These are phyloP conservation scores for Mongoloraphidia duomilia DNA, from an alignment of 2,888 invertebrate species.

Conservation along the genomic window DNA sequence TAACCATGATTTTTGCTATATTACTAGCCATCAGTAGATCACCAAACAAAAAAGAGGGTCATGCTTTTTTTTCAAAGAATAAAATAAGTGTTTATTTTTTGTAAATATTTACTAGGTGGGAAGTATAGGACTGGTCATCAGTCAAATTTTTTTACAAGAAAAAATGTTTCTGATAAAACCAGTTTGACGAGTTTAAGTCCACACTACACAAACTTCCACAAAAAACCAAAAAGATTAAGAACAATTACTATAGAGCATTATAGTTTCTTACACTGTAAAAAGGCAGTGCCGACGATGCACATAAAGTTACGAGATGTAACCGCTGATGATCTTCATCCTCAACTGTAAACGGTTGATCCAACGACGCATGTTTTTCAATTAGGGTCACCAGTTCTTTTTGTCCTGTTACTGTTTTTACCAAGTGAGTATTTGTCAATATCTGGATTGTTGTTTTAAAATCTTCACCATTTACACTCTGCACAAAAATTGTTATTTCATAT, in stretches of 20 bases:
- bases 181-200: too few species aligned
- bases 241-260: background rate
- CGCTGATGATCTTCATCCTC: slow-evolving; percentile 33
- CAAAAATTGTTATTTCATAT: background rate
- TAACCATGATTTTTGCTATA: too few species aligned
- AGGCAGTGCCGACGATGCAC: slow-evolving; percentile 51
- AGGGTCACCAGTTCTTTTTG: slow-evolving; percentile 79
- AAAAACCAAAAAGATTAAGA: too few species aligned
- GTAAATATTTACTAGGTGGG: too few species aligned
- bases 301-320: slow-evolving; percentile 1
- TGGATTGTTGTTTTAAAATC: slow-evolving; percentile 86
- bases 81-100: too few species aligned
- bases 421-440: slow-evolving; percentile 64
- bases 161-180: too few species aligned
- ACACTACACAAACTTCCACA: too few species aligned
- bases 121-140: too few species aligned
- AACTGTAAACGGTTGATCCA: slow-evolving; percentile 46
- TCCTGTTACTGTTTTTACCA: slow-evolving; percentile 68
- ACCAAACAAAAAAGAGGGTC: too few species aligned
- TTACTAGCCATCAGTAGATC: too few species aligned
- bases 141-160: too few species aligned
- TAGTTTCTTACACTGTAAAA: slow-evolving; percentile 67
- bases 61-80: too few species aligned
- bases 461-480: slow-evolving; percentile 77
- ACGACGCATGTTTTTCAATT: slow-evolving; percentile 73